Evolutionary conservation across 2,888 invertebrate genomes (phyloP), one percentile per base, ranked within the genome.

Genomic region (Disparrhopalites patrizii): DNA sequence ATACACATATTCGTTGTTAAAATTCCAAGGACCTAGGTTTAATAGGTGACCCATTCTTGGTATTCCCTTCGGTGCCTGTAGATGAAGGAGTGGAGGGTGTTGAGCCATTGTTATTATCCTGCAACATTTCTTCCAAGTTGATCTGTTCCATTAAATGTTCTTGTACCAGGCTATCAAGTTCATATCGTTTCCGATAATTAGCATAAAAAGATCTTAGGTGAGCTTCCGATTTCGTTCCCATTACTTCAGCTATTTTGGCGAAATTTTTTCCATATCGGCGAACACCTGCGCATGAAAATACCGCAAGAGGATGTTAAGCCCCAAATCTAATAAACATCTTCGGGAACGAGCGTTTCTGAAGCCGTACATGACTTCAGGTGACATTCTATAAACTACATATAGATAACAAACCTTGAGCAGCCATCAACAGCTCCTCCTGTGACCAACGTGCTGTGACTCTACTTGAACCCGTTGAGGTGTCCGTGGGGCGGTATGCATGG

Each of bases 161-260:
- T 76, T 89, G 87, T 58, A 95, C 81, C 38, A 92, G 87, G 20
- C 86, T 86, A 79, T 96, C 95, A 73, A 96, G 82, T 80, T 92
- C 91, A 81, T 90, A 93, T 65, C 91, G 86, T 74, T 92, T 87
- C 55, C 93, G 86, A 81, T 96, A 91, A 78, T 91, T 93, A 8
- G 91, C 85, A 81, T 92, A 97, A 81, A 96, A 97, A 56, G 89
- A 88, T 71, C 93, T 87, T 52, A 97, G 85, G 79, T 96, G 95
- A 57, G 89, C 87, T 80, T 95, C 96, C 1, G 91, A 93, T 82
- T 97, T 97, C 60, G 93, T 97, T 69, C 94, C 94, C 72, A 97
- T 85, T 13, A 93, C 89, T 79, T 96, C 95, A 18, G 97, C 93
- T 73, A 97, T 96, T 31, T 93, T 92, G 81, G 91, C 86, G 80